Evolutionary conservation across 2,797 vertebrate species (phyloP).

Genomic region (Pteronotus mesoamericanus): DNA sequence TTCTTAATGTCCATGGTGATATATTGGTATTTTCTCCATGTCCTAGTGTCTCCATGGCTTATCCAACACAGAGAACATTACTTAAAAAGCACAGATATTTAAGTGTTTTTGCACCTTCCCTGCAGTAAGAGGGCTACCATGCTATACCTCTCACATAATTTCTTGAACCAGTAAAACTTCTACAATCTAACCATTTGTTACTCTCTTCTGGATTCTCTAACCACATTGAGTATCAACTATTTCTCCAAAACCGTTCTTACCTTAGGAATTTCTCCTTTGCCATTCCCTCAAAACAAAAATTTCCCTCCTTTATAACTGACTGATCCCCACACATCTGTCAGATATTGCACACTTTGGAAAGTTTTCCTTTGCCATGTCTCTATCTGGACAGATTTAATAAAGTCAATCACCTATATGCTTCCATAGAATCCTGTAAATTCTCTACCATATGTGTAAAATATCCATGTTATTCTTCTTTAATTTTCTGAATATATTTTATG

Average conservation of each 20-base stretch:
- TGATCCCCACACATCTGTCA: background rate
- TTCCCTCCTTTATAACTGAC: background rate
- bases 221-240: background rate
- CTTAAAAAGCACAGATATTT: background rate
- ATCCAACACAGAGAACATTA: background rate
- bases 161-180: background rate
- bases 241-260: background rate
- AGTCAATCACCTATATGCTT: background rate
- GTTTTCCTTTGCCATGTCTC: background rate
- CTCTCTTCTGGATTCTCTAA: background rate
- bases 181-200: background rate
- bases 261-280: background rate
- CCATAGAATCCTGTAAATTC: background rate
- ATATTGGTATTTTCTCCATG: background rate
- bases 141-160: background rate
- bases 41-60: background rate
- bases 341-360: background rate
- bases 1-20: background rate
- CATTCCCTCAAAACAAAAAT: background rate
- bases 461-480: background rate
- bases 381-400: background rate
- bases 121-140: background rate
- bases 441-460: background rate
- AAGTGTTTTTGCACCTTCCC: background rate
- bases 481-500: background rate